Conservation (phyloP, 2,888 invertebrate species). For the Pogonocherus hispidulus region DNA sequence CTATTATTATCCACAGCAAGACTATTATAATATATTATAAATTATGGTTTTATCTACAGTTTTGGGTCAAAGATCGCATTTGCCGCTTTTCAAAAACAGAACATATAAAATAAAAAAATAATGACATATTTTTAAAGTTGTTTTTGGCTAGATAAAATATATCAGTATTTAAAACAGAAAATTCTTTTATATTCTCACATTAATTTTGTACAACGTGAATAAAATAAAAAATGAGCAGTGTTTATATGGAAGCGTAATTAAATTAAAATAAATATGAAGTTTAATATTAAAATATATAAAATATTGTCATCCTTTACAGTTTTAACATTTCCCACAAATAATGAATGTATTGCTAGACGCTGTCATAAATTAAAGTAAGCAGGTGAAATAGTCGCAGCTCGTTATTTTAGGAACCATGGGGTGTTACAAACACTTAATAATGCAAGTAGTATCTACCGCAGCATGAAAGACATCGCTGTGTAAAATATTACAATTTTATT, state of each 20-base stretch:
- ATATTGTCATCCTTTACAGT: conserved; percentile 13
- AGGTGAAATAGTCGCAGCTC: conserved; percentile 22
- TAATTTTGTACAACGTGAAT: conserved; percentile 15
- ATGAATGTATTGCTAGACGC: conserved; percentile 17
- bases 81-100: background rate
- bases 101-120: background rate
- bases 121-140: conserved; percentile 15
- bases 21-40: no score
- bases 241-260: conserved; percentile 20
- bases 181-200: conserved; percentile 17
- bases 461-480: background rate
- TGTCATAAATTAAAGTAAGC: conserved; percentile 27
- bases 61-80: background rate
- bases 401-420: conserved; percentile 9
- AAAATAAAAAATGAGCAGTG: conserved; percentile 25
- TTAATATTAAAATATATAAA: conserved; percentile 25
- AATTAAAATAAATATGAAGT: conserved; percentile 26
- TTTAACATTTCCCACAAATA: conserved; percentile 29
- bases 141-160: background rate
- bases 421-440: conserved; percentile 10
- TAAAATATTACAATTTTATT: background rate
- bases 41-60: no score
- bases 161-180: conserved; percentile 4
- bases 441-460: background rate
- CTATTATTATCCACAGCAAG: no score